phyloP scores from a whole-genome alignment of 2,113 vertebrate genomes.

The human (Homo sapiens) region GRCh38 chr2:38842501-38843000 shows the following conservation, averaged over 20 bases:
- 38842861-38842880: slow-evolving; percentile 26
- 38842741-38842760: slow-evolving; percentile 1
- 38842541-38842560: slow-evolving; percentile 3
- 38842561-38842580: not conserved
- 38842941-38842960: not conserved
- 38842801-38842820: not conserved
- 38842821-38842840: not conserved
- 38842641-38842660: not conserved
- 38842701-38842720: slow-evolving; percentile 28
- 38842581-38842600: not conserved
- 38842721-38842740: not conserved
- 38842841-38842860: not conserved
- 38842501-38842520: not conserved
- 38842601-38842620: slow-evolving; percentile 36
- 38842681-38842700: slow-evolving; percentile 13
- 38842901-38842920: not conserved
- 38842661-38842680: not conserved
- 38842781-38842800: not conserved
- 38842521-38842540: not conserved
- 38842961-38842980: not conserved
- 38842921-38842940: not conserved
- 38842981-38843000: not conserved
- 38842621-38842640: not conserved
- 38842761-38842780: slow-evolving; percentile 27
- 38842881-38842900: slow-evolving; percentile 10